Percentiles rank a stretch among this genome's conserved stretches.
phyloP scores from a whole-genome alignment of 2,797 vertebrate genomes.

The Peromyscus melanophrys region DNA sequence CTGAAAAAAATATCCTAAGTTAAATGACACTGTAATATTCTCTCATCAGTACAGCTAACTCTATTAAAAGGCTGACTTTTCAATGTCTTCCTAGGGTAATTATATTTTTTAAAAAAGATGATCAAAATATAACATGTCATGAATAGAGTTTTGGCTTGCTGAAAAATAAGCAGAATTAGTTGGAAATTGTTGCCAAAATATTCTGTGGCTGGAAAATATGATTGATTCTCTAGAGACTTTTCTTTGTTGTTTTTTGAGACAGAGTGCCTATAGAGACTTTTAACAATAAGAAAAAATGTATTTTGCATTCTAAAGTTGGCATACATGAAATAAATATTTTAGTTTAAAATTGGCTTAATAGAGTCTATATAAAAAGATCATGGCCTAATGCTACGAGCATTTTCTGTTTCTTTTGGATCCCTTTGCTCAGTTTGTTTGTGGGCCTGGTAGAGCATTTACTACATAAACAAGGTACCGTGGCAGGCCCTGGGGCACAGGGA shows the following conservation, averaged over 20 bases:
- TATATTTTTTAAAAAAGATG: conserved; percentile 65
- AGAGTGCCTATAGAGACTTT: conserved; percentile 48
- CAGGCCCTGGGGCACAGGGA: not conserved
- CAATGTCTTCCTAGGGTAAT: conserved; percentile 77
- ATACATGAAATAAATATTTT: conserved; percentile 66
- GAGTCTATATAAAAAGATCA: conserved; percentile 13
- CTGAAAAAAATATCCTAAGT: conserved; percentile 79
- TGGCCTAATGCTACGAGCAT: not conserved
- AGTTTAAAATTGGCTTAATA: conserved; percentile 31
- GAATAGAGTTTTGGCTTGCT: conserved; percentile 61
- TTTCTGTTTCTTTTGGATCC: conserved; percentile 21
- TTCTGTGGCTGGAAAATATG: conserved; percentile 7
- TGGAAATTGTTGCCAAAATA: conserved; percentile 58
- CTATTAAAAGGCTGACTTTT: conserved; percentile 76
- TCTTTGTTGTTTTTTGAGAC: not conserved
- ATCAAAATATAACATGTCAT: conserved; percentile 59
- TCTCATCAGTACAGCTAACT: conserved; percentile 76
- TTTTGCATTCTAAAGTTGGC: conserved; percentile 38
- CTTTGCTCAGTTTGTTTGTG: not conserved
- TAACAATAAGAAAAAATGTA: conserved; percentile 35
- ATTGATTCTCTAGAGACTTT: conserved; percentile 58
- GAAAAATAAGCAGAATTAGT: conserved; percentile 75
- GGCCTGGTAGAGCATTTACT: not conserved
- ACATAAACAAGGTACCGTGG: not conserved
- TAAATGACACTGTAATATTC: conserved; percentile 79